Base-by-base conservation (phyloP, 2,113 vertebrate genomes). In the Tauraco erythrolophus region DNA sequence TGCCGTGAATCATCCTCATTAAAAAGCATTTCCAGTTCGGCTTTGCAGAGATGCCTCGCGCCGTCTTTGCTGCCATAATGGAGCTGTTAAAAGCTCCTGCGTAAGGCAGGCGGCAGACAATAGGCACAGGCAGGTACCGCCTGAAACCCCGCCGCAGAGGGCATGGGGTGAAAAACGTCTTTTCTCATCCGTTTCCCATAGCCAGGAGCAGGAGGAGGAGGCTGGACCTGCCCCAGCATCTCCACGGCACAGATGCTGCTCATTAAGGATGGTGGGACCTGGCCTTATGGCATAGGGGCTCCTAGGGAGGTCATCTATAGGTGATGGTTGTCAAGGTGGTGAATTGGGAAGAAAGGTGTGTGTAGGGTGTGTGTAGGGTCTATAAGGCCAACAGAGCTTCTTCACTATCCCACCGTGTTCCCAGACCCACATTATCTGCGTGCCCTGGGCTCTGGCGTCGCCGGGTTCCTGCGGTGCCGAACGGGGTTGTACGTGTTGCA, bases 361-460 rank as follows among this genome's bases (percentile, higher is more conserved):
- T 31, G 37, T 27, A 48, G 48, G 48, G 48, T 48, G 48, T 48
- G 21, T n/a, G n/a, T 23, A 33, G n/a, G 66, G 19, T 43, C 60
- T 54, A 2, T 16, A 0, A 7, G 77, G 14, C 18, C 53, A 35
- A 33, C 58, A 60, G 62, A 76, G 28, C 30, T 65, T 9, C 83
- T 54, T 12, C 61, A 25, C 1, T 7, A 7, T 7, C 53, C 19
- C n/a, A 17, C 30, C 43, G 3, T 0, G 12, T n/a, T 19, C 45
- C 58, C 54, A 77, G 27, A 19, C 11, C 35, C 37, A 1, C 30
- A 0, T 5, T 9, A 5, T 7, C 53, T 66, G 1, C 2, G 0
- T 8, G 6, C 27, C 54, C 81, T 5, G 54, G 43, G 28, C 74
- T 46, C 77, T 39, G 50, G 14, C 46, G 8, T 12, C 0, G 0